phyloP scores from a whole-genome alignment of 1,140 invertebrate species.

The Protaetia brevitarsis region DNA sequence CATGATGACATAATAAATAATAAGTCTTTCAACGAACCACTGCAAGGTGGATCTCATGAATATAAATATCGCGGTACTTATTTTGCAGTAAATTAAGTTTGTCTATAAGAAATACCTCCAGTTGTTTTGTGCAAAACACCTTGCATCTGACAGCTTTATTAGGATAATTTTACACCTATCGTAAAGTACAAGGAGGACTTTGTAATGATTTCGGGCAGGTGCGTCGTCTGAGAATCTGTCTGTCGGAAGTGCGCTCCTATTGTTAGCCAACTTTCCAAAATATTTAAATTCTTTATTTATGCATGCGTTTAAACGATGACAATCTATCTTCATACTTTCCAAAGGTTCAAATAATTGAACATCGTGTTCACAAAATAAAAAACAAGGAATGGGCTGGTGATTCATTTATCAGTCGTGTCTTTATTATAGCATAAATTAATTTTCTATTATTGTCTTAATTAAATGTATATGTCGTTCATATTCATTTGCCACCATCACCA shows the following conservation, averaged over 20 bases:
- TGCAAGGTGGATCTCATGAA: neutral
- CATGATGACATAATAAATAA: too few species aligned
- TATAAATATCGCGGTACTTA: slow-evolving; percentile 2
- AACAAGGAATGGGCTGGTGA: too few species aligned
- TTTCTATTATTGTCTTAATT: too few species aligned
- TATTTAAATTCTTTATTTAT: neutral
- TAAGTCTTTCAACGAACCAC: too few species aligned
- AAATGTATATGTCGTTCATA: too few species aligned
- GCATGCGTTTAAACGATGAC: neutral
- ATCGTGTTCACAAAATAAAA: too few species aligned
- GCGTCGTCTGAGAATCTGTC: neutral
- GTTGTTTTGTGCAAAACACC: neutral
- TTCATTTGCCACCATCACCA: too few species aligned
- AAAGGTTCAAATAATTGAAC: too few species aligned
- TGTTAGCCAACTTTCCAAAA: neutral
- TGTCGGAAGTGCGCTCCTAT: neutral
- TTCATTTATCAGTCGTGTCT: too few species aligned
- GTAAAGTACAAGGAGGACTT: neutral
- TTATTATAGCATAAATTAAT: too few species aligned
- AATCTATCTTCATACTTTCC: too few species aligned
- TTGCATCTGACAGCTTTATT: slow-evolving; percentile 7
- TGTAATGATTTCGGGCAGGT: slow-evolving; percentile 9
- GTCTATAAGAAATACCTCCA: neutral
- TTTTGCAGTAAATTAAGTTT: slow-evolving; percentile 4
- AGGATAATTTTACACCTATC: neutral